Evolutionary conservation across 2,888 invertebrate species (phyloP), one percentile per base, ranked within the genome.

Genomic region (Phorcus lineatus): DNA sequence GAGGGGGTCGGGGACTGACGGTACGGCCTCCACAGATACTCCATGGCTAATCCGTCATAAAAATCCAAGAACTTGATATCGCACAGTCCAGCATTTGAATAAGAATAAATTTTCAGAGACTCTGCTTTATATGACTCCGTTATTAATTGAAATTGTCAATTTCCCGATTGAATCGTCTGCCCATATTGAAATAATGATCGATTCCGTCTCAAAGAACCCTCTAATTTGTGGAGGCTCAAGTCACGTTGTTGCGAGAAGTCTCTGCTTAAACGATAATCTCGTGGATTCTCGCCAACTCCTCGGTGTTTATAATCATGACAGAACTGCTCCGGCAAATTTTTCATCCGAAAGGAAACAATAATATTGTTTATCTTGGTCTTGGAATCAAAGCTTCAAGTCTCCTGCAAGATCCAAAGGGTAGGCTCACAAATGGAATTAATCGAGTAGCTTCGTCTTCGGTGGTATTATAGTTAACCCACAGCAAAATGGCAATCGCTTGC

Each of bases 341-440:
- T 70, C 70, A 70, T 70, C 70, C 70, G 36, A 28, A 70, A 70
- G 70, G 70, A 70, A 70, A 40, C 70, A 70, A 70, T 28, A 70
- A 70, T 70, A 70, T 31, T 70, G 36, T 70, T 70, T 70, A 70
- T 70, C 70, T 70, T 36, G 19, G 70, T 36, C 70, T 70, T 24
- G 36, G 19, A 70, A 40, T 70, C 31, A 70, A 70, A 70, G 70
- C 70, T 36, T 2, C 19, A n/a, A 31, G 70, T 70, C 70, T 70
- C 36, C 31, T 11, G 19, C 28, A 9, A 31, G 70, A 28, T 62
- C 62, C 62, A 62, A 62, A 62, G 28, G 62, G 62, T 62, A 28
- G 24, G 36, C 31, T 19, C 40, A 31, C 70, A 70, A 70, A 70
- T 70, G 70, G 36, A 40, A 70, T 70, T 70, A 70, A 70, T 70